Conservation (phyloP, 2,888 invertebrate genomes). For the Phengaris arion region DNA sequence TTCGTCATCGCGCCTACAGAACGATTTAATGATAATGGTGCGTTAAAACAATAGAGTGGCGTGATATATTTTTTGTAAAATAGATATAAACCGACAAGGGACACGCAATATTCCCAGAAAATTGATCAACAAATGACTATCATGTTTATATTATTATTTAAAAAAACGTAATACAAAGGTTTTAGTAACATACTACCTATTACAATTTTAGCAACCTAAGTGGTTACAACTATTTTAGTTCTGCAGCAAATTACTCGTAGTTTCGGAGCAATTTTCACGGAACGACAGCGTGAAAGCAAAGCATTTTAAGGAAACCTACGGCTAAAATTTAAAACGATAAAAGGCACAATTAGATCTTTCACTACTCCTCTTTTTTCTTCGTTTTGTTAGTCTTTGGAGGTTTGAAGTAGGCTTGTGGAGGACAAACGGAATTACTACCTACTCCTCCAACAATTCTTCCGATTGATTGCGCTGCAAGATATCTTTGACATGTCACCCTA, state of each 20-base stretch:
- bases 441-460: too few species aligned
- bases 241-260: not conserved
- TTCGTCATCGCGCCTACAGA: constrained; percentile 59
- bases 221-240: not conserved
- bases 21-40: constrained; percentile 71
- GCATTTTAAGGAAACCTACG: not conserved
- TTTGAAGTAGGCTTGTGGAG: too few species aligned
- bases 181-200: not conserved
- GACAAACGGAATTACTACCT: too few species aligned
- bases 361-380: too few species aligned
- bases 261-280: not conserved
- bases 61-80: not conserved
- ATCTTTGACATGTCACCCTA: too few species aligned
- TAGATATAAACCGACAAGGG: not conserved
- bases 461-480: too few species aligned
- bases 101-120: constrained; percentile 1
- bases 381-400: too few species aligned
- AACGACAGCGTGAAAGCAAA: not conserved
- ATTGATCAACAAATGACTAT: not conserved
- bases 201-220: not conserved
- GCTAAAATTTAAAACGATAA: not conserved
- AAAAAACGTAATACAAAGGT: too few species aligned
- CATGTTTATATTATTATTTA: not conserved
- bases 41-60: constrained; percentile 39
- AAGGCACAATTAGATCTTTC: not conserved